These are phyloP conservation scores for Typhlomys cinereus DNA, from an alignment of 2,113 vertebrate species.

Conservation along the genomic window DNA sequence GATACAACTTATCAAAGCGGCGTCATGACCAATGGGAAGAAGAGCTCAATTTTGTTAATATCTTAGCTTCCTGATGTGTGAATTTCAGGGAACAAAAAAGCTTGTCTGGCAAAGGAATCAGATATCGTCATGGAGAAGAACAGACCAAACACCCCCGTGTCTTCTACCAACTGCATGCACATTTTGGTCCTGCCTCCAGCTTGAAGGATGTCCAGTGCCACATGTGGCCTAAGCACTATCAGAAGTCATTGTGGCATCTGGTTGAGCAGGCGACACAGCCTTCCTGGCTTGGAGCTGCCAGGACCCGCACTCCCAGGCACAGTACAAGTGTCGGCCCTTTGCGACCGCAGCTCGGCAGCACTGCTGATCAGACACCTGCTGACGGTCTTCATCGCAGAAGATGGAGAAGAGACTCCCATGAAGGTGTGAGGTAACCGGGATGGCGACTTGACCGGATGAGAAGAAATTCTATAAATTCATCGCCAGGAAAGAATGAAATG, in stretches of 20 bases:
- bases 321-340: background rate
- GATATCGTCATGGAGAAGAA: background rate
- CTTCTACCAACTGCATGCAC: background rate
- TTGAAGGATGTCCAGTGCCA: background rate
- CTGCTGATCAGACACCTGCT: constrained; percentile 48
- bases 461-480: constrained; percentile 36
- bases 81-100: background rate
- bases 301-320: background rate
- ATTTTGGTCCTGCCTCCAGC: background rate
- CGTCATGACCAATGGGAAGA: background rate
- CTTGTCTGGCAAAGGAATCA: background rate
- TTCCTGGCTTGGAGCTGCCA: background rate
- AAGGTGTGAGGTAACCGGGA: constrained; percentile 42
- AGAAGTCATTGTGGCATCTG: background rate
- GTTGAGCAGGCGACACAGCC: background rate
- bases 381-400: constrained; percentile 45
- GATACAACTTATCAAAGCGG: background rate
- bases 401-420: constrained; percentile 47
- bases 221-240: background rate
- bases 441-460: background rate
- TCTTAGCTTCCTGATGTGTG: background rate
- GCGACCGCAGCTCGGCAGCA: background rate
- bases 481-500: constrained; percentile 21
- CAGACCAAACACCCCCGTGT: background rate
- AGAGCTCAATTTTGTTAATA: background rate